These are phyloP conservation scores for Pristis pectinata DNA, from an alignment of 2,797 vertebrate species.

Conservation along the genomic window DNA sequence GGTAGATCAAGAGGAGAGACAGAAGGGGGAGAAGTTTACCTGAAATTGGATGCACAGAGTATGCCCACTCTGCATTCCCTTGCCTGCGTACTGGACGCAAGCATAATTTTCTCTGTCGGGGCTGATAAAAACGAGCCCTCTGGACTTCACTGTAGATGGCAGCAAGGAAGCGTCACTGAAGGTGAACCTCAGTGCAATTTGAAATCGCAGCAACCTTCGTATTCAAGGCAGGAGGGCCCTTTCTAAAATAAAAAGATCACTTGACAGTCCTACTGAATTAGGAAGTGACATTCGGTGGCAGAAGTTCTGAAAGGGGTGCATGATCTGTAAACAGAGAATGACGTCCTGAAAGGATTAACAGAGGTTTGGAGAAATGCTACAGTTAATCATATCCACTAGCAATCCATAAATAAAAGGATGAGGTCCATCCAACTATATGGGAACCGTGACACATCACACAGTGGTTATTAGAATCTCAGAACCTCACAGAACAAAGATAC, in stretches of 20 bases:
- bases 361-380: not conserved
- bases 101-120: not conserved
- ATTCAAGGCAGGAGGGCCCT: not conserved
- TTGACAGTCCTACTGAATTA: not conserved
- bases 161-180: not conserved
- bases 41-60: no score
- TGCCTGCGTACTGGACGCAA: not conserved
- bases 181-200: not conserved
- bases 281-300: not conserved
- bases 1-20: no score
- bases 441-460: constrained; percentile 45
- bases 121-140: not conserved
- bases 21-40: no score
- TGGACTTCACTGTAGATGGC: not conserved
- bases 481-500: constrained; percentile 56
- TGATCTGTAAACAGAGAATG: not conserved
- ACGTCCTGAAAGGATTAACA: not conserved
- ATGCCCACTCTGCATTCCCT: not conserved
- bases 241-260: not conserved
- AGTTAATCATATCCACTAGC: not conserved
- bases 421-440: not conserved
- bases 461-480: not conserved
- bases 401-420: not conserved
- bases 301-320: not conserved
- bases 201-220: not conserved